A percentile compares a stretch with the other conserved stretches of the same genome.
Evolutionary conservation across 2,797 vertebrate genomes (phyloP).

Genomic region (Rhynchotus rufescens): DNA sequence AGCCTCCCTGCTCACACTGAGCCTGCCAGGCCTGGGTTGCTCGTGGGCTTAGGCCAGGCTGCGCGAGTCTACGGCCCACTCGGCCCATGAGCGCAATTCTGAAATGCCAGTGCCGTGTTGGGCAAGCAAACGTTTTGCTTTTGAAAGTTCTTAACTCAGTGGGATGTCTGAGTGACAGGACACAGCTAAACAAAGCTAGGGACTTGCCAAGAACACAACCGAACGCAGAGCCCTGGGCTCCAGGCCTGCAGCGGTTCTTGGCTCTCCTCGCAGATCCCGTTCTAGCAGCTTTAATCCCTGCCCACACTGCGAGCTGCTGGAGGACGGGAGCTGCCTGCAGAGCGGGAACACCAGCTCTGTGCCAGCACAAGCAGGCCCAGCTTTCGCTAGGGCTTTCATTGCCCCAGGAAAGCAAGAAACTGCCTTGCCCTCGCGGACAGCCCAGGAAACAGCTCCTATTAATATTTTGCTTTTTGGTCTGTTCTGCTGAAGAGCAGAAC

Average conservation of each 20-base stretch:
- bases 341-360: neutral
- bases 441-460: neutral
- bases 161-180: neutral
- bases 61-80: neutral
- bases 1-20: neutral
- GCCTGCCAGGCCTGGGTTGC: neutral
- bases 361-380: neutral
- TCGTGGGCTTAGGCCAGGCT: neutral
- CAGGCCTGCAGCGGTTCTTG: neutral
- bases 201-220: neutral
- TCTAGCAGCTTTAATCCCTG: neutral
- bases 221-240: neutral
- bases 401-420: neutral
- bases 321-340: neutral
- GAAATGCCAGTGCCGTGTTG: neutral
- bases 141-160: conserved; percentile 1
- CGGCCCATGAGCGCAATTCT: fast-evolving
- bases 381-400: neutral
- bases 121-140: neutral
- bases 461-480: neutral
- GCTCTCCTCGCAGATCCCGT: neutral
- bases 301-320: neutral
- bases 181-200: conserved; percentile 11
- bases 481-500: neutral
- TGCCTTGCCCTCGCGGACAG: neutral